Conservation (phyloP, 2,113 vertebrate genomes). For the Solea senegalensis region DNA sequence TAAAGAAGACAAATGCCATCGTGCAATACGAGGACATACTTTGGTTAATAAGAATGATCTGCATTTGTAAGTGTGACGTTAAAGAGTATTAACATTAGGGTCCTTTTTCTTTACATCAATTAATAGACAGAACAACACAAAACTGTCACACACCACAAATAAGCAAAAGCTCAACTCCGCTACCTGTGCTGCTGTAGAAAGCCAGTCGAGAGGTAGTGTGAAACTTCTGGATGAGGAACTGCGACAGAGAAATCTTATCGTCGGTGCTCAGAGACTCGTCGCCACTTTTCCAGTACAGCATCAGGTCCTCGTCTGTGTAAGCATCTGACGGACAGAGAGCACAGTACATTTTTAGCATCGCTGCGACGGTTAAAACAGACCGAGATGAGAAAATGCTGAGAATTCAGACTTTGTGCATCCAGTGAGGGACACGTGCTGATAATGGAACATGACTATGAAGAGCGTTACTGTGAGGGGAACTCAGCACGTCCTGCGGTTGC, state of each 20-base stretch:
- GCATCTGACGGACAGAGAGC: conserved; percentile 83
- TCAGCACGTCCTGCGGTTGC: neutral
- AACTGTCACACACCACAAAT: too few species aligned
- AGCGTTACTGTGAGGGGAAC: neutral
- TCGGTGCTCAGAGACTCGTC: conserved; percentile 94
- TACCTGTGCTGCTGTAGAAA: conserved; percentile 98
- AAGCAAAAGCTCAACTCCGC: neutral
- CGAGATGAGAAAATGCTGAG: neutral
- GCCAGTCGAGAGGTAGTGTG: conserved; percentile 93
- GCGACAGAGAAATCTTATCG: conserved; percentile 93
- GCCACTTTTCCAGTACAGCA: conserved; percentile 97
- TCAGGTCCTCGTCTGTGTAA: conserved; percentile 96
- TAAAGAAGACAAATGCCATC: too few species aligned
- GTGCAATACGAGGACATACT: too few species aligned
- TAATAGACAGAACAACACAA: too few species aligned
- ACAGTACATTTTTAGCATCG: neutral
- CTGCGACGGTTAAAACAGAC: neutral
- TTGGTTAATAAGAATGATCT: too few species aligned
- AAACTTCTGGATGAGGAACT: conserved; percentile 97
- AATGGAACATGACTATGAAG: neutral
- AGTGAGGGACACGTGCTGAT: neutral
- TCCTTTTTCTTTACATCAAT: too few species aligned
- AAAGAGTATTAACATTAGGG: too few species aligned
- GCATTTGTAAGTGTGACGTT: too few species aligned
- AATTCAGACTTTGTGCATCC: neutral